Evolutionary conservation across 2,888 invertebrate species (phyloP), one percentile per base, ranked within the genome.

Genomic region (Hydroisotoma schaefferi): DNA sequence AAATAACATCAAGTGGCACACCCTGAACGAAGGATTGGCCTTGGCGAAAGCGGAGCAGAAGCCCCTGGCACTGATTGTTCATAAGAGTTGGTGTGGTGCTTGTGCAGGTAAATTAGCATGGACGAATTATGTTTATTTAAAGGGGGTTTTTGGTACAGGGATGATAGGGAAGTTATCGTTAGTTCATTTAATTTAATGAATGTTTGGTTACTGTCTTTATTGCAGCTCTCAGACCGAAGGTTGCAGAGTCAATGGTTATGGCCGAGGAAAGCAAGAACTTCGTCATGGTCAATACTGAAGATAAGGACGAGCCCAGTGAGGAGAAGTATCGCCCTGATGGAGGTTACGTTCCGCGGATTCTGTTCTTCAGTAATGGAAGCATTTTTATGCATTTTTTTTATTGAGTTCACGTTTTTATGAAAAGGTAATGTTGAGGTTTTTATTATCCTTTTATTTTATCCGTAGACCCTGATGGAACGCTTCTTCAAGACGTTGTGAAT

Each of bases 21-120:
- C 58, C 2, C 57, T 72, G 20, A 68, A 68, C 8, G 73, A 73
- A 23, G 73, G 73, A 18, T 52, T 57, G 25, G 28, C 47, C 12
- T 26, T 57, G 2, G 62, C 73, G n/a, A 63, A 71, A 56, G 55
- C 57, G 52, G 51, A 67, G 40, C 65, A 68, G 1, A 85, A 84
- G 73, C 85, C 85, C 0, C 73, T 85, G 40, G 84, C 86, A 82
- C 75, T 86, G 1, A 78, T 86, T 1, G 82, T 86, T 29, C 85
- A 86, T 74, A 85, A 84, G 74, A 79, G 82, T 0, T 84, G 84
- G 82, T 86, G 86, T 75, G 79, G 82, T 2, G 83, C 85, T 2
- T 86, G 86, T 73, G 81, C 81, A 75, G 81, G 79, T 79, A 72
- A 69, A 69, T 28, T 20, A 47, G 28, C 18, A 28, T 12, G 3